These are phyloP conservation scores for Tridacna gigas DNA, from an alignment of 2,888 invertebrate species.

Conservation along the genomic window DNA sequence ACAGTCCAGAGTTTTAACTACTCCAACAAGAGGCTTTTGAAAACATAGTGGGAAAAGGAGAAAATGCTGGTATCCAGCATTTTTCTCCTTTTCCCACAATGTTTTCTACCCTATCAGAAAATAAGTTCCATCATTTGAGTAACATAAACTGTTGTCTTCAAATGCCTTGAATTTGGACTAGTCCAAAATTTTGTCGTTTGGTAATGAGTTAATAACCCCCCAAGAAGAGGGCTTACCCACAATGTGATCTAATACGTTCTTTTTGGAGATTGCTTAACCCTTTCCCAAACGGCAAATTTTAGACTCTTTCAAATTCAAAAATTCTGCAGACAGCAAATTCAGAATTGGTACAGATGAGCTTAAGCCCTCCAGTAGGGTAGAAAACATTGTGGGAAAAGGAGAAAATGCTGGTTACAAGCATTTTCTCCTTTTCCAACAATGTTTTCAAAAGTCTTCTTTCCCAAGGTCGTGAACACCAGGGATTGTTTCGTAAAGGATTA, in stretches of 20 bases:
- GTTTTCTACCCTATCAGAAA: constrained; percentile 99
- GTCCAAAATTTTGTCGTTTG: neutral
- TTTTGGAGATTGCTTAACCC: neutral
- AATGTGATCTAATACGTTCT: neutral
- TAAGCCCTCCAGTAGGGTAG: neutral
- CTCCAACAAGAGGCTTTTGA: neutral
- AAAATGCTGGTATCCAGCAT: neutral
- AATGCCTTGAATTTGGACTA: constrained; percentile 92
- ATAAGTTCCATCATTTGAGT: constrained; percentile 98
- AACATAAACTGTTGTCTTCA: constrained; percentile 97
- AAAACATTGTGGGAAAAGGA: neutral
- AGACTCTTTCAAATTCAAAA: too few species aligned
- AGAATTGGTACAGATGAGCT: too few species aligned
- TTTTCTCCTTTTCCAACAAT: neutral
- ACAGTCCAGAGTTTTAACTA: neutral
- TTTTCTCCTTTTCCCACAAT: constrained; percentile 66
- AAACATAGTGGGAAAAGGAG: constrained; percentile 13
- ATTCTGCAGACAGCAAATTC: too few species aligned
- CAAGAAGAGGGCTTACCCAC: too few species aligned
- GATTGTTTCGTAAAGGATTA: too few species aligned
- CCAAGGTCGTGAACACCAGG: neutral
- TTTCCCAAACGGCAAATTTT: neutral
- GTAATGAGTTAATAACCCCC: neutral
- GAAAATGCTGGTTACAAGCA: neutral
- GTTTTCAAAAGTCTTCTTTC: neutral